phyloP scores from a whole-genome alignment of 2,888 invertebrate genomes.

The Idaea straminata region DNA sequence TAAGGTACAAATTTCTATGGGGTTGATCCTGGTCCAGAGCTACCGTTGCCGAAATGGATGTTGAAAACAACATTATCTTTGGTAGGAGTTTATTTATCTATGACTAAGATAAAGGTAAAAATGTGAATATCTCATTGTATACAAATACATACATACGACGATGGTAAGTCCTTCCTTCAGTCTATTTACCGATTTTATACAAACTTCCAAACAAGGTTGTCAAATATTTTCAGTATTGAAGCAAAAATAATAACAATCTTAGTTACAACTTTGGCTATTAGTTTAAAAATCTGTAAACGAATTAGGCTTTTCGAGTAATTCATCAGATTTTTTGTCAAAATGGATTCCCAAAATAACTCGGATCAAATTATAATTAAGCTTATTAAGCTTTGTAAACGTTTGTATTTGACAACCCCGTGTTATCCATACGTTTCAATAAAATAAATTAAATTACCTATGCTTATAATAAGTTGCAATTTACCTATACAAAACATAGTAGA shows the following conservation, averaged over 20 bases:
- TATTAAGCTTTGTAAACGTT: no score
- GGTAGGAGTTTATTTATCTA: constrained; percentile 64
- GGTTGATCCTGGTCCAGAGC: no score
- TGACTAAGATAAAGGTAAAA: constrained; percentile 46
- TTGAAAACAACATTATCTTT: constrained; percentile 44
- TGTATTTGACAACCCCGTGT: not conserved
- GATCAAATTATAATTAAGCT: no score
- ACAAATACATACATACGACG: not conserved
- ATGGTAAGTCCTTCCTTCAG: not conserved
- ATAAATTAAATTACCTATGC: not conserved
- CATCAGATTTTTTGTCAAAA: no score
- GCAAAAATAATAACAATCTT: not conserved
- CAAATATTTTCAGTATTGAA: not conserved
- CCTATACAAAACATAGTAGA: not conserved
- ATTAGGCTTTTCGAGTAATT: no score
- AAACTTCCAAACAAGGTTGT: not conserved
- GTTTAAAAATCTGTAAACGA: no score
- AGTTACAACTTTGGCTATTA: no score
- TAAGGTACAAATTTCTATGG: no score
- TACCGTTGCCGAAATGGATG: no score
- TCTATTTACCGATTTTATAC: not conserved
- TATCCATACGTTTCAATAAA: not conserved
- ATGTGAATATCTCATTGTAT: constrained; percentile 3
- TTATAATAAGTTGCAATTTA: no score
- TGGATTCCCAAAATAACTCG: no score